phyloP scores from a whole-genome alignment of 2,888 invertebrate genomes.

The Nomada lathburiana region DNA sequence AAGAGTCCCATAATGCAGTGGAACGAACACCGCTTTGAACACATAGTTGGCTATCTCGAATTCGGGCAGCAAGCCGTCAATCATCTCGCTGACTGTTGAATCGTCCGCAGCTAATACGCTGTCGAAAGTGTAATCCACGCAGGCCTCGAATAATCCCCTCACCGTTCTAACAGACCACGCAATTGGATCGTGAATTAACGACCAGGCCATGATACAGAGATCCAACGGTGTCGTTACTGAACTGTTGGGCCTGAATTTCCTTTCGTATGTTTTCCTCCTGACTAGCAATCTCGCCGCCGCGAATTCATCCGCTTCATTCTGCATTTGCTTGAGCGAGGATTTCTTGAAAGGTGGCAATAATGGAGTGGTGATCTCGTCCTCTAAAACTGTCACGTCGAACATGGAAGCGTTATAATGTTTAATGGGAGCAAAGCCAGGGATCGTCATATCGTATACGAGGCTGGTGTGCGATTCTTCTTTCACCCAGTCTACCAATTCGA shows the following conservation, averaged over 20 bases:
- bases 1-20: constrained; percentile 75
- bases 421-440: constrained; percentile 73
- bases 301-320: constrained; percentile 1
- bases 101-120: constrained; percentile 76
- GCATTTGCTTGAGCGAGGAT: background rate
- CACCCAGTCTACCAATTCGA: constrained; percentile 77
- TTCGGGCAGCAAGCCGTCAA: constrained; percentile 73
- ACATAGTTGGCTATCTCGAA: constrained; percentile 80
- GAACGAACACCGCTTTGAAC: constrained; percentile 78
- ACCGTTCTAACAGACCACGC: constrained; percentile 78
- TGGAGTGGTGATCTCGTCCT: constrained; percentile 77
- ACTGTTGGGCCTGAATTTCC: constrained; percentile 72
- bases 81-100: constrained; percentile 71
- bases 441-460: constrained; percentile 57
- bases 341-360: constrained; percentile 73
- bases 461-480: constrained; percentile 49
- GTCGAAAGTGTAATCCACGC: constrained; percentile 74
- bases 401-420: constrained; percentile 75
- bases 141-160: constrained; percentile 76
- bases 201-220: constrained; percentile 82
- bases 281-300: constrained; percentile 4
- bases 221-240: constrained; percentile 75
- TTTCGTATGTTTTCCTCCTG: constrained; percentile 67
- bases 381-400: constrained; percentile 77
- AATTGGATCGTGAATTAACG: constrained; percentile 79